Conservation (phyloP, 2,888 invertebrate species). For the Ariolimax columbianus region DNA sequence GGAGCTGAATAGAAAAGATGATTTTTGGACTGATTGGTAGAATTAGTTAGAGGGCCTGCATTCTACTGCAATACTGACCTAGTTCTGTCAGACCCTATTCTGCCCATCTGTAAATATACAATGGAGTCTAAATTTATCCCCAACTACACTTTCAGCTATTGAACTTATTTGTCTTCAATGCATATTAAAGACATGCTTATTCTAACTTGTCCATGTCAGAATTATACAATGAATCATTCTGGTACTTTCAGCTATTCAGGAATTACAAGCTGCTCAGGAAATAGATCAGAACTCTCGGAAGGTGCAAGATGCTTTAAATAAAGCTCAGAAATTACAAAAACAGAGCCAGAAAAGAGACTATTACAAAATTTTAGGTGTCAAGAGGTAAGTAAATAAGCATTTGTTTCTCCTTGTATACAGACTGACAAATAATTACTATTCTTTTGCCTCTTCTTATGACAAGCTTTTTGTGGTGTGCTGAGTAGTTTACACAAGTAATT, state of each 20-base stretch:
- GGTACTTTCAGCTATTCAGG: conserved; percentile 84
- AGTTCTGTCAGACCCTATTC: neutral
- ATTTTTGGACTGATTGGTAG: too few species aligned
- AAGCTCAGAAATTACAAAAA: conserved; percentile 94
- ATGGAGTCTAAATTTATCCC: too few species aligned
- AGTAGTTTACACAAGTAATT: too few species aligned
- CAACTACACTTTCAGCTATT: too few species aligned
- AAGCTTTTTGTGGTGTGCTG: too few species aligned
- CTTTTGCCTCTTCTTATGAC: neutral
- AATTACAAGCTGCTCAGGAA: conserved; percentile 91
- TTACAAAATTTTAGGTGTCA: conserved; percentile 96
- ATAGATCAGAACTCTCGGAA: conserved; percentile 88
- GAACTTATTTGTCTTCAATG: too few species aligned
- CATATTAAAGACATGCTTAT: neutral
- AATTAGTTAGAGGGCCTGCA: too few species aligned
- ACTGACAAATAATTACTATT: neutral
- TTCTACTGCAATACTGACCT: neutral
- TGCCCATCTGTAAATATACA: too few species aligned
- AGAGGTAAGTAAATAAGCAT: conserved; percentile 81
- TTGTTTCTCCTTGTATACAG: neutral
- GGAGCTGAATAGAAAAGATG: too few species aligned
- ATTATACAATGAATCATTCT: neutral
- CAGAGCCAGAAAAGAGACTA: conserved; percentile 95
- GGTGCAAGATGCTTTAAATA: conserved; percentile 92
- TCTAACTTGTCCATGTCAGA: neutral